Base-by-base conservation (phyloP, 2,888 invertebrate species). In the Leptura quadrifasciata region DNA sequence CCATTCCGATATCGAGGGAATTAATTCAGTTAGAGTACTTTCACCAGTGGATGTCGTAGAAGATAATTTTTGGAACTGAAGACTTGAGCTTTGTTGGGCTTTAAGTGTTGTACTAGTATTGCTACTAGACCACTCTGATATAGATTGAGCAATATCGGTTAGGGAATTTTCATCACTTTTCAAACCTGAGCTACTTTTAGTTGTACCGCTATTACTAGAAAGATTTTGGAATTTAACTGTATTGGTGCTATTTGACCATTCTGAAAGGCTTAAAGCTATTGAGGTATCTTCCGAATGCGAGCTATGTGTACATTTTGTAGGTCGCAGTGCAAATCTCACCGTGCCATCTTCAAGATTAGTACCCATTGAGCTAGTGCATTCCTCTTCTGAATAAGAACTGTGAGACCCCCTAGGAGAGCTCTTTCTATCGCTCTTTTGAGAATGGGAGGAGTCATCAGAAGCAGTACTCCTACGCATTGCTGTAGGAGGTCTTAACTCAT, bases 231-330 rank as follows among this genome's bases (percentile, higher is more conserved):
- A 96, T 86, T 95, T 93, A 0, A 96, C 96, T 0, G 96, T 96
- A 81, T 95, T 96, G 0, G 95, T 96, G 69, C 95, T 96, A 52
- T 95, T 96, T 0, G 96, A 96, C 95, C 96, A 96, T 85, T 96
- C 96, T 2, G 96, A 96, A 84, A 95, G 94, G 85, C 96, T 96
- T 35, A 96, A 89, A 18, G 96, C 96, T 87, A 96, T 94, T 0
- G 96, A 96, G 0, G 96, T 96, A 84, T 96, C 96, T 88, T 96
- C 96, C 6, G 96, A 95, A 88, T 95, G 95, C 0, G 95, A 94
- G 83, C 95, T 94, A 81, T 95, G 95, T 0, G 95, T 95, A 85
- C 95, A 95, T 86, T 95, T 95, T 84, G 95, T 94, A 77, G 94
- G 95, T 82, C 95, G 95, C 20, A 95, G 87, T 1, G 94, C 95